phyloP scores from a whole-genome alignment of 2,113 vertebrate genomes.

The Lates calcarifer region DNA sequence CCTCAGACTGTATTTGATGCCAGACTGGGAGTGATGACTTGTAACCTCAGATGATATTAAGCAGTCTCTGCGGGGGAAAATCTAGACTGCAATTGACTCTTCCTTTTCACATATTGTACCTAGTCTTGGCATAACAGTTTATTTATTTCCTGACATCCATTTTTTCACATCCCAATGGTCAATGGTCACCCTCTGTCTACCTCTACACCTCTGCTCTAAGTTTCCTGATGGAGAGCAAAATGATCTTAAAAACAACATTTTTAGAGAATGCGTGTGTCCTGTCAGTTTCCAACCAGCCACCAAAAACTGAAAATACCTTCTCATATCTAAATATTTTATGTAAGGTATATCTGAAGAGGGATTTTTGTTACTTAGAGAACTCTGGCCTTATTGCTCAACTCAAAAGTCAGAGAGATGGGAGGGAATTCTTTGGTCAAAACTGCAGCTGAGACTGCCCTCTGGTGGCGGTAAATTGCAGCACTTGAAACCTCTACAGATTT shows the following conservation, averaged over 20 bases:
- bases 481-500: not conserved
- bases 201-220: not conserved
- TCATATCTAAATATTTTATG: too few relatives aligned
- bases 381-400: not conserved
- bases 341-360: not conserved
- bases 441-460: constrained; percentile 31
- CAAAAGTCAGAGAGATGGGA: accelerated
- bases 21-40: not conserved
- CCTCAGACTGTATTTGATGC: not conserved
- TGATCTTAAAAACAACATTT: not conserved
- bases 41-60: not conserved
- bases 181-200: not conserved
- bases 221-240: not conserved
- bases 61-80: not conserved
- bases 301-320: not conserved
- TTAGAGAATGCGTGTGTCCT: not conserved
- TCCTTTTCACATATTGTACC: not conserved
- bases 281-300: not conserved
- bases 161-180: not conserved
- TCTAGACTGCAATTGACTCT: not conserved
- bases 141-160: not conserved
- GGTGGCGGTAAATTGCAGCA: constrained; percentile 7
- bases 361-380: not conserved
- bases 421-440: not conserved
- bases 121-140: not conserved